These are phyloP conservation scores for Urocyon cinereoargenteus DNA, from an alignment of 2,797 vertebrate genomes.

Conservation along the genomic window DNA sequence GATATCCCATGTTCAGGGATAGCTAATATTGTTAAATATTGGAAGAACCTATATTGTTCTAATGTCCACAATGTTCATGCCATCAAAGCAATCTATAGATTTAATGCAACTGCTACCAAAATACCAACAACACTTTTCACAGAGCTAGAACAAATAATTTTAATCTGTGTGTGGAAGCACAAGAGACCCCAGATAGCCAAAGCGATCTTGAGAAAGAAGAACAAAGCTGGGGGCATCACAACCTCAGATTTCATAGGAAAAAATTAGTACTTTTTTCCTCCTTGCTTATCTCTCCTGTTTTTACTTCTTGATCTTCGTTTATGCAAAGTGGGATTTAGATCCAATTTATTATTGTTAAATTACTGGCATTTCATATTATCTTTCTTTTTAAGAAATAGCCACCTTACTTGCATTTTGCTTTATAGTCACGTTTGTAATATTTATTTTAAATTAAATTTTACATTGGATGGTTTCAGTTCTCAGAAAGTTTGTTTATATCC, in stretches of 20 bases:
- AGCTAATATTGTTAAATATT: background rate
- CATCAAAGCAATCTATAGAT: background rate
- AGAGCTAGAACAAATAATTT: background rate
- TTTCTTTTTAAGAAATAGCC: background rate
- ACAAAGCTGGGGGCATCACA: background rate
- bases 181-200: background rate
- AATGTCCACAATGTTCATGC: background rate
- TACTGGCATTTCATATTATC: background rate
- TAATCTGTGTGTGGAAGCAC: background rate
- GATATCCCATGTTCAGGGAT: background rate
- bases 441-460: background rate
- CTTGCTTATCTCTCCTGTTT: background rate
- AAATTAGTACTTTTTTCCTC: background rate
- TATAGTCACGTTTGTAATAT: background rate
- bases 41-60: background rate
- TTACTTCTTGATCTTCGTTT: conserved; percentile 7
- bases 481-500: background rate
- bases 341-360: background rate
- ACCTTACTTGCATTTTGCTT: background rate
- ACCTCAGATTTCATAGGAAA: background rate
- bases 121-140: background rate
- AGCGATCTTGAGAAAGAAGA: background rate
- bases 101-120: background rate
- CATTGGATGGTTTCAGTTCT: background rate
- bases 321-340: background rate